Percentiles rank a stretch among this genome's conserved stretches.
Conservation (phyloP, 2,113 vertebrate genomes). For the Elaphurus davidianus region DNA sequence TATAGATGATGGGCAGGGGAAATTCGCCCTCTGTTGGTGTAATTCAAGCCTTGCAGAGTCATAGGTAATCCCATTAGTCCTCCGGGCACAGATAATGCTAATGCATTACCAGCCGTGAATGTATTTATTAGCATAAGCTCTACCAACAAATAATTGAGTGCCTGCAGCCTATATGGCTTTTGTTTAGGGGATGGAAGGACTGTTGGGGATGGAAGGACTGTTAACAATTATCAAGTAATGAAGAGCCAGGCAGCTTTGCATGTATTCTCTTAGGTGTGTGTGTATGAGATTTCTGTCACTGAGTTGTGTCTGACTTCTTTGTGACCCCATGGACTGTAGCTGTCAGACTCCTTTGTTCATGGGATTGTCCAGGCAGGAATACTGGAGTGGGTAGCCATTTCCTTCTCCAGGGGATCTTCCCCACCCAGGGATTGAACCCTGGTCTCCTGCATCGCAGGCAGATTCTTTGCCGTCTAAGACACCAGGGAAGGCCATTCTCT, state of each 20-base stretch:
- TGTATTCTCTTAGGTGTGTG: background rate
- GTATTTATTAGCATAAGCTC: background rate
- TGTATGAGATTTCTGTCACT: background rate
- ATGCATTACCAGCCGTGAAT: background rate
- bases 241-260: background rate
- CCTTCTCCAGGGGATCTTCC: background rate
- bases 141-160: background rate
- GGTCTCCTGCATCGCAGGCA: background rate
- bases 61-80: background rate
- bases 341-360: background rate
- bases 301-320: background rate
- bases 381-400: background rate
- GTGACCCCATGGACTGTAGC: background rate
- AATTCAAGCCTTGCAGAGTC: background rate
- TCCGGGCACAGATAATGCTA: background rate
- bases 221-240: background rate
- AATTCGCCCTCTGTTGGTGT: background rate
- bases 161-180: background rate
- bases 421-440: background rate
- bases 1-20: background rate
- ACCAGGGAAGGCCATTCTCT: background rate
- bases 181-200: background rate
- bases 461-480: background rate
- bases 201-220: background rate
- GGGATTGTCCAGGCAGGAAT: background rate